Evolutionary conservation across 2,888 invertebrate species (phyloP).

Genomic region (Alviniconcha strummeri): DNA sequence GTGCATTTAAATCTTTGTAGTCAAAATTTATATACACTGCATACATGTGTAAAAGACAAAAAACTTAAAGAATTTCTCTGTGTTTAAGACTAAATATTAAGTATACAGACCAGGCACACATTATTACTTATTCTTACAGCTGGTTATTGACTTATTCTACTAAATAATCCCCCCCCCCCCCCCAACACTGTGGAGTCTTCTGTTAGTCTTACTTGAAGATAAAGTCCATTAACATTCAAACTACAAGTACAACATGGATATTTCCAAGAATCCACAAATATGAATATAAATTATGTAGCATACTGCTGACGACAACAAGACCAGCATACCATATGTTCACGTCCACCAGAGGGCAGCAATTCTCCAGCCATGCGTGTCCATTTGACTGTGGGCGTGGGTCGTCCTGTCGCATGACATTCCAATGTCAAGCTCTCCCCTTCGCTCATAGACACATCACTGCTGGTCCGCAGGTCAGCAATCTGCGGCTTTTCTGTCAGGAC

Average conservation of each 20-base stretch:
- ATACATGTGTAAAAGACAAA: no score
- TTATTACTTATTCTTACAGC: no score
- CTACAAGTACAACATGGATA: neutral
- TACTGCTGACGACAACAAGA: neutral
- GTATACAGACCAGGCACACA: no score
- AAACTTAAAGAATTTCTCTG: no score
- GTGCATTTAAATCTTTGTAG: no score
- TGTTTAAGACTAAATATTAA: no score
- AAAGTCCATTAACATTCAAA: neutral
- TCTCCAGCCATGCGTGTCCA: slow-evolving; percentile 65
- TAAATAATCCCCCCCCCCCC: no score
- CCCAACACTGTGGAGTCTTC: no score
- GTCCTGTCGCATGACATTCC: slow-evolving; percentile 60
- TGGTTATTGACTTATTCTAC: no score
- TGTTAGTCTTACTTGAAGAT: no score
- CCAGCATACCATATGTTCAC: slow-evolving; percentile 51
- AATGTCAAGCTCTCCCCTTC: slow-evolving; percentile 57
- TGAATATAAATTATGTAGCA: neutral
- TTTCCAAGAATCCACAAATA: neutral
- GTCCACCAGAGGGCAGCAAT: slow-evolving; percentile 60
- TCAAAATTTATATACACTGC: no score
- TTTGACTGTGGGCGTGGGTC: slow-evolving; percentile 57
- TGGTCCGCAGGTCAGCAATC: slow-evolving; percentile 62
- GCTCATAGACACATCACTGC: slow-evolving; percentile 59
- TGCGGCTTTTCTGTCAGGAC: slow-evolving; percentile 54